Conservation (phyloP, 2,888 invertebrate genomes). For the Linnaemya tessellans region DNA sequence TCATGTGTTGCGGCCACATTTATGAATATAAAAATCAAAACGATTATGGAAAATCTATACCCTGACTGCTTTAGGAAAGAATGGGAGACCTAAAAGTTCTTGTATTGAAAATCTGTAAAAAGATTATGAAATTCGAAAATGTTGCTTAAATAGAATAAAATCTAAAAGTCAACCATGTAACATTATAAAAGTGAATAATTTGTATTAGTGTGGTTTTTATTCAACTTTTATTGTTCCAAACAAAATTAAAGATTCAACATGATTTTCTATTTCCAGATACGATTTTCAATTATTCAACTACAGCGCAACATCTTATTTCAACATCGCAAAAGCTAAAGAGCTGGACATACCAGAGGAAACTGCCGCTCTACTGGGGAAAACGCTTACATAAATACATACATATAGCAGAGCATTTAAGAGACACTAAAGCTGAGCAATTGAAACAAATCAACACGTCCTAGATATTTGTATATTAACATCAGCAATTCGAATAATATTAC, state of each 20-base stretch:
- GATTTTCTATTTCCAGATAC: slow-evolving; percentile 85
- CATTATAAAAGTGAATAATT: too few relatives aligned
- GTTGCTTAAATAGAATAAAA: too few relatives aligned
- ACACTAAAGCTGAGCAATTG: slow-evolving; percentile 17
- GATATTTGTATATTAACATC: slow-evolving; percentile 3
- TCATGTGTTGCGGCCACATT: too few relatives aligned
- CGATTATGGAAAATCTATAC: too few relatives aligned
- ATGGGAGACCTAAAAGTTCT: too few relatives aligned
- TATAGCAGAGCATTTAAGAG: not conserved
- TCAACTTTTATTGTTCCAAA: not conserved
- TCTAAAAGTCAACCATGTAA: too few relatives aligned
- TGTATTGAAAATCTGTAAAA: too few relatives aligned
- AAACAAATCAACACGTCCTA: slow-evolving; percentile 26
- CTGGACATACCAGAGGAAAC: slow-evolving; percentile 64
- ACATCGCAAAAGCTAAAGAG: slow-evolving; percentile 74
- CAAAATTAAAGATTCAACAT: not conserved
- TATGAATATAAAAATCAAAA: too few relatives aligned
- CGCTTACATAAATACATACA: slow-evolving; percentile 60
- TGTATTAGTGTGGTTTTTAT: too few relatives aligned
- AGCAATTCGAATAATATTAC: not conserved
- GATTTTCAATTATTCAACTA: slow-evolving; percentile 96
- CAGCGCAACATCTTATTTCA: slow-evolving; percentile 84
- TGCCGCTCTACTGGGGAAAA: slow-evolving; percentile 61
- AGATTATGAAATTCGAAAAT: too few relatives aligned
- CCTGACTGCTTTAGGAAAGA: too few relatives aligned